phyloP scores from a whole-genome alignment of 2,797 vertebrate genomes.

The Cuculus canorus region DNA sequence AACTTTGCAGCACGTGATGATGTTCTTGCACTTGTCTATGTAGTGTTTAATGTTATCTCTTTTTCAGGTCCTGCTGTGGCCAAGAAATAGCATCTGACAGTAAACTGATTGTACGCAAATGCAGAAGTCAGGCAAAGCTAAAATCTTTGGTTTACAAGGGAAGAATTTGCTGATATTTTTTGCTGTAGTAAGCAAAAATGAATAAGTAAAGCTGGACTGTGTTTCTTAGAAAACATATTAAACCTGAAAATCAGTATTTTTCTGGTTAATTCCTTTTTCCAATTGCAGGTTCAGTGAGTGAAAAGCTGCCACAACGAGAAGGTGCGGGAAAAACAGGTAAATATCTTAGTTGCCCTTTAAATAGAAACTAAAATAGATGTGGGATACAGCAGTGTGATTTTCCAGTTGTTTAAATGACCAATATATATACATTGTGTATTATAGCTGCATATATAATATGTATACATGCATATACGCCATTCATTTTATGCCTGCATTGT shows the following conservation, averaged over 20 bases:
- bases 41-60: not conserved
- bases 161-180: not conserved
- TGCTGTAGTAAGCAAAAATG: not conserved
- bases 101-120: not conserved
- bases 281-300: constrained; percentile 85
- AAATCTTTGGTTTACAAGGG: not conserved
- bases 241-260: not conserved
- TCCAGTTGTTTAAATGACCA: not conserved
- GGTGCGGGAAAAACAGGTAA: constrained; percentile 93
- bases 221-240: not conserved
- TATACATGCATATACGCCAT: not conserved
- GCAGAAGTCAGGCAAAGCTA: not conserved
- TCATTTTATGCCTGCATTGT: not conserved
- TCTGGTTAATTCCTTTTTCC: not conserved
- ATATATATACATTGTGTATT: not conserved
- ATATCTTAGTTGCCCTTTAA: constrained; percentile 58
- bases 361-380: not conserved
- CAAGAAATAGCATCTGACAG: not conserved
- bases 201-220: not conserved
- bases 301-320: constrained; percentile 86
- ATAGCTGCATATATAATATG: not conserved
- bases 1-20: not conserved
- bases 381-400: not conserved
- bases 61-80: not conserved
- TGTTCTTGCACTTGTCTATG: not conserved